Evolutionary conservation across 1,140 invertebrate species (phyloP), one percentile per base, ranked within the genome.

Genomic region (Zaprionus ornatus): DNA sequence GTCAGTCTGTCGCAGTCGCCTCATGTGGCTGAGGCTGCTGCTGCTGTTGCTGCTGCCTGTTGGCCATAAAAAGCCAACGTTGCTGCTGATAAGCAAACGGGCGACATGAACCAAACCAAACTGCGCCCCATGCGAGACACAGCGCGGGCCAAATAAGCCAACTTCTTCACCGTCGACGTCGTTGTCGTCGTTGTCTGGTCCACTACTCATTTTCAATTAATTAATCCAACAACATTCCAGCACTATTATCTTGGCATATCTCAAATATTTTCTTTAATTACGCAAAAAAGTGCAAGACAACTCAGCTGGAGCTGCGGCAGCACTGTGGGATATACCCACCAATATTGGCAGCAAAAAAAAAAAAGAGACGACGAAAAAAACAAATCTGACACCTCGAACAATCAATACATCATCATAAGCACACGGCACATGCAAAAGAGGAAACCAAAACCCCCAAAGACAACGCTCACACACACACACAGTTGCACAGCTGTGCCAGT

Each of bases 261-360:
- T 90, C 86, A 82, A 90, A 90, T 90, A 90, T 90, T 90, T 90
- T 80, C 85, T 85, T 90, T 90, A 90, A 90, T 90, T 90, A 90
- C 86, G 86, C 73, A 80, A 85, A 70, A 48, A 61, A 57, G 52
- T 48, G 29, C 60, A 54, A 59, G 29, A 32, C 29, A 27, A 27
- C 25, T 5, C 17, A 60, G 60, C 25, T 56, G 50, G 55, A 17
- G 37, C 15, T 23, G 40, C 50, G 17, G 45, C 50, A 75, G 56
- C 69, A 56, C 40, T 23, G 32, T 50, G 40, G 40, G 15, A 45
- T 45, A 45, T n/a, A 40, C 4, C 4, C 37, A 40, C 13, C 13
- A 13, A n/a, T 40, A 45, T 68, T 57, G 65, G 29, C 32, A 45
- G 57, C 73, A 61, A n/a, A n/a, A n/a, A n/a, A n/a, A n/a, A n/a